phyloP scores from a whole-genome alignment of 2,113 vertebrate genomes.

The Campylorhamphus procurvoides region DNA sequence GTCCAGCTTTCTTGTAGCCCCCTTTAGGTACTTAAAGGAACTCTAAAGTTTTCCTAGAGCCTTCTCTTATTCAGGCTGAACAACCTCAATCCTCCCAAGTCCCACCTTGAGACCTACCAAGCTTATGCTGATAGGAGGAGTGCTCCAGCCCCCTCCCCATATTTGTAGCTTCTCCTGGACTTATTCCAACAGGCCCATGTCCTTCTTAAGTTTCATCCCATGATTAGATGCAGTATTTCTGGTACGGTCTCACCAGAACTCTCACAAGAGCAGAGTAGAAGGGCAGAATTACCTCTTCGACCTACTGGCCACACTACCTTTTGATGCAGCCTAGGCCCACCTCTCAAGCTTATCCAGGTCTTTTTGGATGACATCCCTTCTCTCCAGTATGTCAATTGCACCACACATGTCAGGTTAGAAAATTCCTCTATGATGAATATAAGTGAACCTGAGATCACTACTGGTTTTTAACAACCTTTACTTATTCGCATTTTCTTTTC shows the following conservation, averaged over 20 bases:
- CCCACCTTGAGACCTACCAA: neutral
- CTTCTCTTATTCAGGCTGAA: neutral
- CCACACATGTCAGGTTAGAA: neutral
- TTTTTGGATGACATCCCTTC: neutral
- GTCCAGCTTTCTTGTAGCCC: neutral
- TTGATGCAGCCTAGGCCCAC: neutral
- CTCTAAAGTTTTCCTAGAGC: neutral
- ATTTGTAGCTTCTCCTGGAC: neutral
- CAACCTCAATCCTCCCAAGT: neutral
- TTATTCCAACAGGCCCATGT: neutral
- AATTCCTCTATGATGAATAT: neutral
- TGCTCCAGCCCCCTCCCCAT: neutral
- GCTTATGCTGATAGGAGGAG: neutral
- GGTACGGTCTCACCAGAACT: neutral
- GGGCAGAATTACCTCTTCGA: rapidly evolving
- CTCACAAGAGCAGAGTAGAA: neutral
- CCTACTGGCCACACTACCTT: rapidly evolving
- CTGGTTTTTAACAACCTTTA: constrained; percentile 1
- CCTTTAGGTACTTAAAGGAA: neutral
- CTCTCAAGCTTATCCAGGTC: neutral
- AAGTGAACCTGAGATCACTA: neutral
- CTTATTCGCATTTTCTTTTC: neutral
- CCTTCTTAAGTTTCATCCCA: neutral
- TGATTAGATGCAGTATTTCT: neutral
- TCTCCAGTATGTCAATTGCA: neutral